Conservation (phyloP, 1,140 invertebrate genomes). For the Mesaphorura yosii region DNA sequence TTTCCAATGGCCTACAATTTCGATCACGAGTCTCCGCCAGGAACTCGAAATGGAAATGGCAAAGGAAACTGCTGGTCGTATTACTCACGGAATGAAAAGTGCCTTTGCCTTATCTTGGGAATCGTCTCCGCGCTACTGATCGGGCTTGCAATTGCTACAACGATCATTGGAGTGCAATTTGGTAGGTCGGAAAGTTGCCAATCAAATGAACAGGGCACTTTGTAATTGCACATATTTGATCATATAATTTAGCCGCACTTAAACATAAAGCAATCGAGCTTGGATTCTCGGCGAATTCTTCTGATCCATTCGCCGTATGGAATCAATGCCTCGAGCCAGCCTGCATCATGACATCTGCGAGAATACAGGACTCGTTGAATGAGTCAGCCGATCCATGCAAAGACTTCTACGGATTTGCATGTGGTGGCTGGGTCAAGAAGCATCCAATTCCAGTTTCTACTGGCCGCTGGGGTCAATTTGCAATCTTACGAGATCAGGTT, state of each 20-base stretch:
- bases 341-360: not conserved
- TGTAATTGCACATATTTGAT: not conserved
- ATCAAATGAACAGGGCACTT: not conserved
- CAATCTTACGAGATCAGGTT: constrained; percentile 6
- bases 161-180: not conserved
- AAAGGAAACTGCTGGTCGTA: not conserved
- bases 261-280: not conserved
- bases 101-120: not conserved
- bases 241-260: not conserved
- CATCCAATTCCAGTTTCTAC: constrained; percentile 30
- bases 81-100: not conserved
- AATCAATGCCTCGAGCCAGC: not conserved
- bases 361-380: not conserved
- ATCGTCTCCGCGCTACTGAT: not conserved
- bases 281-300: not conserved
- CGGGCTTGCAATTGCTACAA: not conserved
- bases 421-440: constrained; percentile 35
- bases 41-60: not conserved
- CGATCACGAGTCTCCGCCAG: not conserved
- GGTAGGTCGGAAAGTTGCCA: too few relatives aligned
- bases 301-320: not conserved
- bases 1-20: constrained; percentile 4
- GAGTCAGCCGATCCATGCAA: constrained; percentile 33
- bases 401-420: constrained; percentile 37
- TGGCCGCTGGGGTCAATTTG: constrained; percentile 28